Evolutionary conservation across 2,797 vertebrate species (phyloP), one percentile per base, ranked within the genome.

Genomic region (Poeciliopsis infans): DNA sequence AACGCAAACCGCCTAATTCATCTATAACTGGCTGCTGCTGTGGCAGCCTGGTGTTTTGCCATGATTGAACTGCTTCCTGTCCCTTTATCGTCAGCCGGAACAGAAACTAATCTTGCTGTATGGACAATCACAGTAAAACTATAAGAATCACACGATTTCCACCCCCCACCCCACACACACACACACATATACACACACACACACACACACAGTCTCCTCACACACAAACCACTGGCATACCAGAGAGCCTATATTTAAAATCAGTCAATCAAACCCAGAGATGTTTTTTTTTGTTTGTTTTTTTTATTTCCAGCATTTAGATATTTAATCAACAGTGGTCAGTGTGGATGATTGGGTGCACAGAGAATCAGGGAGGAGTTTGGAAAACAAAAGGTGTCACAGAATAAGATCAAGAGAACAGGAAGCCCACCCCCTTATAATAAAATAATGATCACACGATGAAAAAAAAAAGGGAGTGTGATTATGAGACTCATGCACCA

Each of bases 181-280:
- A 78, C 6, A 47, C 81, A 73, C 78, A 78, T 74, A 82, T 41
- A 45, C 71, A 0, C 43, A 75, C 83, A 23, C 83, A 70, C 83
- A 80, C 49, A 78, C 6, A 47, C 82, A 76, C 78, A 78, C 75
- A 59, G 43, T 75, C 83, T 78, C 75, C 51, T 75, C 83, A 84
- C 79, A 89, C 78, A 89, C 57, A 92, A 93, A 95, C 94, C 93
- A 91, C 94, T 84, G 86, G 89, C 93, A 95, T 94, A 92, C 94
- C 93, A 94, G 91, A 92, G 85, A 88, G 88, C 79, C 93, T 95
- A 95, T 93, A 94, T 95, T 94, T 95, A 95, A 94, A 93, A 91
- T 81, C 79, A 91, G 82, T 88, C 88, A 93, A 91, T 81, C 79
- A 91, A 81, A 89, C 88, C 89, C 78, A 31, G 86, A 82, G 91